Conservation (phyloP, 2,797 vertebrate genomes). For the Cygnus olor region DNA sequence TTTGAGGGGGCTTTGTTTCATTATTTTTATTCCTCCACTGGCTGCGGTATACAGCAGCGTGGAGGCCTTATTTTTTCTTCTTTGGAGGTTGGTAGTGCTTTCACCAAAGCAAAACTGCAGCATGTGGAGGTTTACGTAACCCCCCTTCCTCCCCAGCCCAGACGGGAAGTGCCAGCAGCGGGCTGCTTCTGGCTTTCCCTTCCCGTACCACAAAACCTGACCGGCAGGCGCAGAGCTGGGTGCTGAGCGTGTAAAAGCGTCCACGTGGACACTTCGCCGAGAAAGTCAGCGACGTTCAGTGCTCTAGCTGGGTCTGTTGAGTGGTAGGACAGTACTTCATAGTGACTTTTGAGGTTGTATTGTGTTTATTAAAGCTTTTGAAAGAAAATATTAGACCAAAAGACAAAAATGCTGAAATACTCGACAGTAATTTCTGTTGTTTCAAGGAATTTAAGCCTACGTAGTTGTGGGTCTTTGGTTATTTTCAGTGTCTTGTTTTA, state of each 20-base stretch:
- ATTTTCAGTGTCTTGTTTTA: background rate
- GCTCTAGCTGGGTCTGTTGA: background rate
- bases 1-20: background rate
- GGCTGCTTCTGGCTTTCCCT: background rate
- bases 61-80: background rate
- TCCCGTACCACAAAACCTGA: accelerated
- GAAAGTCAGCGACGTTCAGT: background rate
- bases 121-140: background rate
- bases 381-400: background rate
- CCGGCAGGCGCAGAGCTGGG: background rate
- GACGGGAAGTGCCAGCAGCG: background rate
- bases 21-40: background rate
- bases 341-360: background rate
- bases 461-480: background rate
- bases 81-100: background rate
- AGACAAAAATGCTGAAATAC: background rate
- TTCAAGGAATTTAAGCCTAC: background rate
- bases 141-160: background rate
- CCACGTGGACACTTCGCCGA: background rate
- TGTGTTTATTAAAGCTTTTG: background rate
- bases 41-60: background rate
- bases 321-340: background rate
- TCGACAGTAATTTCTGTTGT: background rate
- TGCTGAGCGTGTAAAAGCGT: background rate
- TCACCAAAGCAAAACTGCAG: background rate